Evolutionary conservation across 1,140 invertebrate species (phyloP), one percentile per base, ranked within the genome.

Genomic region (Papilio polyxenes): DNA sequence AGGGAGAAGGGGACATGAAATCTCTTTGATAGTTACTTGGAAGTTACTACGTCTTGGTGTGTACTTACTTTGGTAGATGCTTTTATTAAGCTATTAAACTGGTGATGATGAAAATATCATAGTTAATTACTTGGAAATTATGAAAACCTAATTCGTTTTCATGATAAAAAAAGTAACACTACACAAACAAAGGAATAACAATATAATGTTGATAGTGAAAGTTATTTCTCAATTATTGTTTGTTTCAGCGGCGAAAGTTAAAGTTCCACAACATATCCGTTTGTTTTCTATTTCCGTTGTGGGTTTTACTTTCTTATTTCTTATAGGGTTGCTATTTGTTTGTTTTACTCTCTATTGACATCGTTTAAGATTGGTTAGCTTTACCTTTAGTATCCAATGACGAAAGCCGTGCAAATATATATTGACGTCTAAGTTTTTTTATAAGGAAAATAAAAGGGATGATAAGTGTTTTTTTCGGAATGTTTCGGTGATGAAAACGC

Each of bases 341-440:
- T 77, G 49, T 77, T 77, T 77, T 72, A 37, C 65, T 72, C 20
- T 65, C 62, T 62, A 62, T 62, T 69, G 62, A 37, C 62, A 69
- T 37, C 59, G 59, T 20, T 62, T 72, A 11, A 72, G 3, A 65
- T 37, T 13, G 20, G 59, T 31, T 31, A 69, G 13, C 23, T 37
- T 69, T 13, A 59, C 0, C 17, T 53, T n/a, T 10, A 10, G n/a
- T 17, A n/a, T 59, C 17, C 1, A 59, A 59, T 59, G n/a, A 8
- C 15, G 15, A 7, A 44, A 44, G 40, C 40, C 40, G 40, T 53
- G 15, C 51, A 53, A 53, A 53, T 17, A 17, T 17, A 17, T 53
- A 53, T 53, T 53, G 51, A 53, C 51, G 4, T 53, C 1, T 8
- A 17, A 59, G 6, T 59, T 59, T 59, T 56, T n/a, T 20, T 8